Base-by-base conservation (phyloP, 2,113 vertebrate species). In the Eonycteris spelaea region DNA sequence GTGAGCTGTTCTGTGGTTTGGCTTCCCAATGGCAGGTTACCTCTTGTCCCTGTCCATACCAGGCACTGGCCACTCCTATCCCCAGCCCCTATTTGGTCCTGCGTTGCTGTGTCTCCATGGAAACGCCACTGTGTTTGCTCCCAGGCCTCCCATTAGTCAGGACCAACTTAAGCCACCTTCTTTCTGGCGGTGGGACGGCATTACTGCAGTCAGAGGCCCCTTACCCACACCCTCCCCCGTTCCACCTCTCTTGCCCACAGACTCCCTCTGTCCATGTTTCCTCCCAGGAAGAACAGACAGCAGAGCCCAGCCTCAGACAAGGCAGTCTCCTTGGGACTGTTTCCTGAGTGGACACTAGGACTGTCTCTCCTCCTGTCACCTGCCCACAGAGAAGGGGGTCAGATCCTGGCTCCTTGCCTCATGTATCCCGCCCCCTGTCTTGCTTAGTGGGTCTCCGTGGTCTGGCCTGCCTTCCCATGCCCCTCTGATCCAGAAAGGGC, bases 1-100 rank as follows among this genome's bases (percentile, higher is more conserved):
- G 99, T 99, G 99, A 99, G 91, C 98, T 65, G 80, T 13, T 75
- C 85, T 92, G 38, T n/a, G 90, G 95, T 95, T 43, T 97, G 94
- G 95, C 5, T 38, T 90, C 91, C 57, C 0, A 8, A 96, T 45
- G 61, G 97, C 96, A 59, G 97, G 95, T 88, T 7, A 95, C 71
- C 33, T 74, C 97, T 86, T 12, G 61, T 57, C 30, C 38, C 1
- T 0, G 22, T 85, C 35, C 97, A 68, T 89, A 61, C 22, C 28
- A 88, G 91, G 95, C 97, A 92, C 84, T 74, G 95, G 86, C 97
- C 80, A 22, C 9, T 48, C 86, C 94, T 84, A 93, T 93, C 70
- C 19, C 94, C 86, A 1, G 15, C n/a, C 68, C 82, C 71, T 35
- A 38, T 30, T 13, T 4, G 3, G 59, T 85, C 95, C 97, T 97